Base-by-base conservation (phyloP, 2,888 invertebrate genomes). In the Tetheella fluctuosa region DNA sequence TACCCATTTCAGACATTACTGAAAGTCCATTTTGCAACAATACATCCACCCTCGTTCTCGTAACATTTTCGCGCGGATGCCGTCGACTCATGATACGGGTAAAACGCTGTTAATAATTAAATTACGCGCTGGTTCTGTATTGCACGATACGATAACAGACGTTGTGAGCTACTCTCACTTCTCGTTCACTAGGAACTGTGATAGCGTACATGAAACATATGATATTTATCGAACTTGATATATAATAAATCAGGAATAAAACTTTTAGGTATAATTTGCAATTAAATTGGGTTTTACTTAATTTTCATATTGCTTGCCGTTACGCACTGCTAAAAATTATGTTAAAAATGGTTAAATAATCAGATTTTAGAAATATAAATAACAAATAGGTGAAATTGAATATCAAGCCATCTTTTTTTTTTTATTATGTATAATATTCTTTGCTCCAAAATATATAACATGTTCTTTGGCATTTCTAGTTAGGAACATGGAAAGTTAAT, bases 31-130 rank as follows among this genome's bases (percentile, higher is more conserved):
- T 82, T 80, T 70, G 66, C 63, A 73, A 72, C 80, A 73, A 73
- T 72, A 66, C 71, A 64, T 62, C 62, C 48, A 20, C 42, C 42
- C 42, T 42, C 17, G 42, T 17, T 17, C 64, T 67, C 67, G 68
- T 74, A 74, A 76, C 76, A 72, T 76, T 81, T 76, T 76, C 69
- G 64, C 71, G 69, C 65, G 62, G 65, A 70, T 64, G 64, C 70
- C 67, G 66, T 72, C 74, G 74, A 71, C 64, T 71, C 69, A 64
- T 76, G 79, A 80, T 70, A 66, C 73, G 76, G 73, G 79, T 77
- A 77, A 74, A 79, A 70, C 73, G 70, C 71, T 80, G 80, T 83
- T 79, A 80, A 81, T 85, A 84, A 85, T 85, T 86, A 80, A 84
- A 84, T 84, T 77, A 81, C 67, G 69, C 64, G 65, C 68, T 65